Percentiles rank a stretch among this genome's conserved stretches.
Evolutionary conservation across 2,888 invertebrate genomes (phyloP).

Genomic region (Caenorhabditis angaria): DNA sequence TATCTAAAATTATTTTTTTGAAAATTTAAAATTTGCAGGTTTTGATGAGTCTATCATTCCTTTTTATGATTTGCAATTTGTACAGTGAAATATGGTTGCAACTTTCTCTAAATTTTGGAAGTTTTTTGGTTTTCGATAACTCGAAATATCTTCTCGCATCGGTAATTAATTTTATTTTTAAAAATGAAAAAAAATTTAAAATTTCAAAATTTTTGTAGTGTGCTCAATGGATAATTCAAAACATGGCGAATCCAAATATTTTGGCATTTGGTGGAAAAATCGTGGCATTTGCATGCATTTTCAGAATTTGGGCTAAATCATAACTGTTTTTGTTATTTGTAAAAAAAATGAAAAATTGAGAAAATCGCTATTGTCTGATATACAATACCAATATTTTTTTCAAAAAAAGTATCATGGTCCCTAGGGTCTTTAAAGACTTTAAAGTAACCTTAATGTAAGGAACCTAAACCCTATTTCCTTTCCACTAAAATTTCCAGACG

Average conservation of each 20-base stretch:
- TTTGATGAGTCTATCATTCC: constrained; percentile 60
- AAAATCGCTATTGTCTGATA: not conserved
- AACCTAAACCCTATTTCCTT: no score
- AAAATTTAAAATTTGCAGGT: constrained; percentile 47
- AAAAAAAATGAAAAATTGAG: not conserved
- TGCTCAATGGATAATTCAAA: constrained; percentile 67
- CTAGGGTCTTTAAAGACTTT: no score
- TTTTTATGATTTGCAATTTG: constrained; percentile 66
- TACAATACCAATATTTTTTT: not conserved
- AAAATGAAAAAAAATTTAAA: no score
- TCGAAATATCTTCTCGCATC: constrained; percentile 45
- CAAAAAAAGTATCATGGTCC: no score
- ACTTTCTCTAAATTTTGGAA: constrained; percentile 26
- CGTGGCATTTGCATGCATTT: constrained; percentile 38
- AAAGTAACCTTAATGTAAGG: no score
- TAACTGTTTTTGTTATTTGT: not conserved
- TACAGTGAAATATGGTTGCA: constrained; percentile 67
- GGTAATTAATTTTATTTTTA: constrained; percentile 19
- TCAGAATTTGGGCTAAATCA: constrained; percentile 33
- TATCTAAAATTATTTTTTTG: not conserved
- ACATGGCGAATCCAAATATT: constrained; percentile 54
- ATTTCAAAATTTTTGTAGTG: constrained; percentile 20
- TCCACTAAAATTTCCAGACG: no score
- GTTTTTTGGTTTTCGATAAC: constrained; percentile 40
- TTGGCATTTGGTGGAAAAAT: constrained; percentile 51